Base-by-base conservation (phyloP, 37 sponge, comb jelly and placozoan species). In the Cliona cf. orientalis region DNA sequence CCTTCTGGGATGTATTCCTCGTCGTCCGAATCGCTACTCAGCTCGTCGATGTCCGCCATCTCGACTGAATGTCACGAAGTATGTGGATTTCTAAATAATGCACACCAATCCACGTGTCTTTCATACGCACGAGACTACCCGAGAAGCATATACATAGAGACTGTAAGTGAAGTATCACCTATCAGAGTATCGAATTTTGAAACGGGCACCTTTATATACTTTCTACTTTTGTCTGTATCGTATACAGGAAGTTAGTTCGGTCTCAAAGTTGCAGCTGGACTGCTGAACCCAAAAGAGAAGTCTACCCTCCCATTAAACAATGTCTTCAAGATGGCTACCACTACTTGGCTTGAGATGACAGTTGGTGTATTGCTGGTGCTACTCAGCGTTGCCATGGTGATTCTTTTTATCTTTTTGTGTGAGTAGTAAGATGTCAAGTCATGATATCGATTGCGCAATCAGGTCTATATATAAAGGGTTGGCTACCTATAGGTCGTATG, bases 1-100 rank as follows among this genome's bases (percentile, higher is more conserved):
- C 91, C 91, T 82, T 83, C 92, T 58, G 92, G 92, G 40, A 87
- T 68, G 45, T 92, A 92, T 23, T 92, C 92, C 44, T 82, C 83
- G 37, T 92, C 92, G 28, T 83, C 91, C 0, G 91, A 81, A 65
- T 79, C 81, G 28, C 61, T 83, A 53, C 75, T 79, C 1, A 42
- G n/a, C 31, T 6, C 14, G 66, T 86, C 79, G 3, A 66, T 32
- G 43, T 81, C 91, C 1, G 63, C 81, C 86, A 90, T 75, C 6
- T 59, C 5, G 11, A 29, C 5, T 14, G 12, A 59, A 59, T 3
- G 14, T 29, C 23, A 59, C 60, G 28, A 59, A 25, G 28, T 9
- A 3, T 59, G 60, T 61, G 6, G 23, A 61, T 61, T 70, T 70
- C 71, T 42, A 70, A 43, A 29, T 70, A 11, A 12, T 1, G 71